Percentiles rank a stretch among this genome's conserved stretches.
phyloP scores from a whole-genome alignment of 2,888 invertebrate genomes.

The Euzophera pinguis region DNA sequence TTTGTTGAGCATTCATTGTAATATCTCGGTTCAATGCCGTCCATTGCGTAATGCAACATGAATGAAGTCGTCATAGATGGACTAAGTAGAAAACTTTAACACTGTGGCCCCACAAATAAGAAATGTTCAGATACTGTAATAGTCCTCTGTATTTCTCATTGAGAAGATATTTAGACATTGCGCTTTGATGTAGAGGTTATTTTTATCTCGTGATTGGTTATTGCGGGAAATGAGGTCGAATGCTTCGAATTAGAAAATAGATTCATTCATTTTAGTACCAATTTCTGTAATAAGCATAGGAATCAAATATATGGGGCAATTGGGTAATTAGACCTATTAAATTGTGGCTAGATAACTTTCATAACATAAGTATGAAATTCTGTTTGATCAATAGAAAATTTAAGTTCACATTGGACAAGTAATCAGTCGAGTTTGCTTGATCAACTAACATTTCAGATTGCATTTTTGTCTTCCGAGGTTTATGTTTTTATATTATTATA shows the following conservation, averaged over 20 bases:
- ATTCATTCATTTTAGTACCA: neutral
- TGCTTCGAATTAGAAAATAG: neutral
- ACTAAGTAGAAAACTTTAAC: neutral
- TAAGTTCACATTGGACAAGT: no score
- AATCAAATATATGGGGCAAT: no score
- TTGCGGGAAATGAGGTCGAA: conserved; percentile 5
- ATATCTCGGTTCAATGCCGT: conserved; percentile 29
- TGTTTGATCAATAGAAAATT: no score
- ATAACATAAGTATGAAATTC: no score
- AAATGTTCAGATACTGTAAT: neutral
- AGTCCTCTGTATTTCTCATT: neutral
- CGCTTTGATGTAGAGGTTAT: neutral
- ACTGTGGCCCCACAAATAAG: neutral
- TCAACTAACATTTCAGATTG: no score
- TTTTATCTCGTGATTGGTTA: conserved; percentile 1
- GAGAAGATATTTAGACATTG: neutral
- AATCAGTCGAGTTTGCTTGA: no score
- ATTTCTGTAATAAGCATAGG: no score
- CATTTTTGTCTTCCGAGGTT: no score
- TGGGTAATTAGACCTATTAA: no score
- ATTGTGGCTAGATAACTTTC: no score
- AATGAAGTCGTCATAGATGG: neutral
- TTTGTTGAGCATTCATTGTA: neutral
- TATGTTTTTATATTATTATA: no score
- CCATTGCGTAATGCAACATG: conserved; percentile 10